Conservation (phyloP, 1,140 invertebrate genomes). For the Aphaenogaster floridana region DNA sequence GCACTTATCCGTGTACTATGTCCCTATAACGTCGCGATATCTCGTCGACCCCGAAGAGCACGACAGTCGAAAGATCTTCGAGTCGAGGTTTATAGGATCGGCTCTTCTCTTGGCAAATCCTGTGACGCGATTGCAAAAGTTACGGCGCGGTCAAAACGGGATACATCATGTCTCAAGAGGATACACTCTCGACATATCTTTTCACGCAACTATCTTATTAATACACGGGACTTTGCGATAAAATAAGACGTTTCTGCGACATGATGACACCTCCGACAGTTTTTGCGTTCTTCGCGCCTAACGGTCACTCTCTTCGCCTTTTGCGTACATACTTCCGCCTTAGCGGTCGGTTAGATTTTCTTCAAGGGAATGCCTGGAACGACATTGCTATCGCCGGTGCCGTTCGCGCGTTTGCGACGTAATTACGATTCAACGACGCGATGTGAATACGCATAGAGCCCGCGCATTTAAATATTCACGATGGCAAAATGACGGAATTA, state of each 20-base stretch:
- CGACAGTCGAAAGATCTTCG: constrained; percentile 36
- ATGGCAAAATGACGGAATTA: constrained; percentile 53
- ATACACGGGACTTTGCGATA: constrained; percentile 4
- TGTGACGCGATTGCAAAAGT: constrained; percentile 5
- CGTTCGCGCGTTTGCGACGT: constrained; percentile 9
- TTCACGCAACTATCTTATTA: constrained; percentile 17
- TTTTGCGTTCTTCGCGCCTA: constrained; percentile 22
- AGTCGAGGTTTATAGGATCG: constrained; percentile 41
- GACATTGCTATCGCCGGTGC: neutral
- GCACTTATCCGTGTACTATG: constrained; percentile 65
- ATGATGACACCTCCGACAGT: neutral
- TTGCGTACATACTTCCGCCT: constrained; percentile 25
- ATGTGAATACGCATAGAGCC: constrained; percentile 34
- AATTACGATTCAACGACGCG: constrained; percentile 46
- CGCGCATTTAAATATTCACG: constrained; percentile 49
- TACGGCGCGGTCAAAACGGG: constrained; percentile 44
- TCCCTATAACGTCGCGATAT: constrained; percentile 67
- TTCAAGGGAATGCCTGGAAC: constrained; percentile 5
- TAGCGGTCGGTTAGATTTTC: neutral
- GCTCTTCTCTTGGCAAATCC: constrained; percentile 18
- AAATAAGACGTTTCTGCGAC: constrained; percentile 43
- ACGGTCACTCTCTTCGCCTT: constrained; percentile 14
- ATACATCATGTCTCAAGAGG: constrained; percentile 14
- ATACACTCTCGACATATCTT: neutral
- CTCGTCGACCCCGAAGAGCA: constrained; percentile 33